Evolutionary conservation across 2,113 vertebrate genomes (phyloP).

Genomic region (Brevimyrus niger): DNA sequence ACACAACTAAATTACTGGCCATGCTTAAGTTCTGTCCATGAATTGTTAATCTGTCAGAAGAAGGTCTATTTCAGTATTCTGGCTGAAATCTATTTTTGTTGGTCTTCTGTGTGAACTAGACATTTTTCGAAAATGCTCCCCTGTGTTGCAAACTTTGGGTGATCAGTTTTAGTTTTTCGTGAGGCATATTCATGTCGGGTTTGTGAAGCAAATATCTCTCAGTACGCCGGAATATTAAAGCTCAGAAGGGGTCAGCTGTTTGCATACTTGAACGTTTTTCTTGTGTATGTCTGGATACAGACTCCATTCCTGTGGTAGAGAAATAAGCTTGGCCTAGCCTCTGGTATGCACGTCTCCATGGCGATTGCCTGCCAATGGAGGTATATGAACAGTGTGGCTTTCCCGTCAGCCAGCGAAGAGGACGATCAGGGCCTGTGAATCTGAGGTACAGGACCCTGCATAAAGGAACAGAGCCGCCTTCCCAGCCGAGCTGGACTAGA

Average conservation of each 20-base stretch:
- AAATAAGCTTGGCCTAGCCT: not conserved
- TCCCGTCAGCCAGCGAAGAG: not conserved
- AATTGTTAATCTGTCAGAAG: conserved; percentile 24
- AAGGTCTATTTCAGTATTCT: not conserved
- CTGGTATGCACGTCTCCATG: not conserved
- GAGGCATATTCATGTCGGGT: not conserved
- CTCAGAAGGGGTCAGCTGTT: not conserved
- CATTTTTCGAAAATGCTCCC: not conserved
- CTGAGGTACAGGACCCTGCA: not conserved
- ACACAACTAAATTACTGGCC: not conserved
- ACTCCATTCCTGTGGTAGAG: not conserved
- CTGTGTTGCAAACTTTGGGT: not conserved
- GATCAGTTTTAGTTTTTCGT: not conserved
- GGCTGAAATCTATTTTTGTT: not conserved
- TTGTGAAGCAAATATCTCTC: not conserved
- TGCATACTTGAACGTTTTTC: not conserved
- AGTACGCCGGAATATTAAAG: not conserved
- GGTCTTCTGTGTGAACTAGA: not conserved
- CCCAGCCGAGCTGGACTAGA: not conserved
- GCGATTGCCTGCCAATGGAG: not conserved
- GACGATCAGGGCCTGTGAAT: not conserved
- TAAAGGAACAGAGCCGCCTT: not conserved
- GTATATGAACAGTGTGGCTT: not conserved
- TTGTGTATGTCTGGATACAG: not conserved
- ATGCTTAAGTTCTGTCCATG: conserved; percentile 6